Conservation (phyloP, 2,888 invertebrate genomes). For the Eupithecia centaureata region DNA sequence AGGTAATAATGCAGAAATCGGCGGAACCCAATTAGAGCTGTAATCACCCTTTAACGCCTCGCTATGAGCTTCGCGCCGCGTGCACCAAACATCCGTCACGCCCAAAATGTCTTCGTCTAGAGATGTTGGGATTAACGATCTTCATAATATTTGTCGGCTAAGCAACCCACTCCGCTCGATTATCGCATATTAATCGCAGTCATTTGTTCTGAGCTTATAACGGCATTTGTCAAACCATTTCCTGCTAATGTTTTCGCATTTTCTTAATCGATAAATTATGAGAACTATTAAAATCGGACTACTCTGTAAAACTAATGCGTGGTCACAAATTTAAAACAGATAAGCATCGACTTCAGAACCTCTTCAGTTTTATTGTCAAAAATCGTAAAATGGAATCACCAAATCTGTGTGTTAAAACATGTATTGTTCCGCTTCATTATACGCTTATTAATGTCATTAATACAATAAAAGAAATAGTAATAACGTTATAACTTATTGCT, state of each 20-base stretch:
- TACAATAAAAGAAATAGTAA: too few relatives aligned
- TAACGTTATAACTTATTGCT: too few relatives aligned
- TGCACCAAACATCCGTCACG: conserved; percentile 64
- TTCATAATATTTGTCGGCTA: conserved; percentile 83
- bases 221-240: conserved; percentile 79
- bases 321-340: too few relatives aligned
- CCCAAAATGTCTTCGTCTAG: conserved; percentile 53
- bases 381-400: conserved; percentile 71
- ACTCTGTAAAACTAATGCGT: too few relatives aligned
- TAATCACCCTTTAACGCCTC: conserved; percentile 21
- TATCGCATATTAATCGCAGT: conserved; percentile 79
- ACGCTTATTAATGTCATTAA: neutral
- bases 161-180: conserved; percentile 71
- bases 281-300: too few relatives aligned
- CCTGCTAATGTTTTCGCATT: conserved; percentile 72
- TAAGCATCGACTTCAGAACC: too few relatives aligned
- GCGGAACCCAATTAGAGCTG: conserved; percentile 15
- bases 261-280: conserved; percentile 80
- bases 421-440: neutral
- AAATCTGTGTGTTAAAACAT: neutral
- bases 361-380: too few relatives aligned
- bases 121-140: conserved; percentile 82
- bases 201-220: conserved; percentile 82
- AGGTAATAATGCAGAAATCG: conserved; percentile 13
- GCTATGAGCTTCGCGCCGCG: conserved; percentile 46